Evolutionary conservation across 2,888 invertebrate species (phyloP), one percentile per base, ranked within the genome.

Genomic region (Tetramorium bicarinatum): DNA sequence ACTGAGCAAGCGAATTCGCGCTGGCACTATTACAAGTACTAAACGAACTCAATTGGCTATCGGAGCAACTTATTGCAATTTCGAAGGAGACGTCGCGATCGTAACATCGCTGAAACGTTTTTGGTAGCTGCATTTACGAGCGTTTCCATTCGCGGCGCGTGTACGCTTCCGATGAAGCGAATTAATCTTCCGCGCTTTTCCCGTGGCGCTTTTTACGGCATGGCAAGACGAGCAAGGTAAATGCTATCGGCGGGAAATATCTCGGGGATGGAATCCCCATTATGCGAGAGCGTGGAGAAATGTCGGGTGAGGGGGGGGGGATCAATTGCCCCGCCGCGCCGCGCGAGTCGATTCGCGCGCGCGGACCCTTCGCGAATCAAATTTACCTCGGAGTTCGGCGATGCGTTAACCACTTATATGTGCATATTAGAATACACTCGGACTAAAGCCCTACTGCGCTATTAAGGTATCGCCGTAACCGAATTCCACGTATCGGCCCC

Each of bases 391-490:
- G 59, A 34, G 38, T 47, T 38, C 59, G 56, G 44, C 34, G 47
- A 79, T 47, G 79, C 71, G 71, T 79, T 71, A 71, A 79, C 56
- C 71, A 71, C 79, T 59, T 71, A 71, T 38, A 71, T 71, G 47
- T 47, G 56, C 21, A 71, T 71, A 71, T 79, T 79, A 79, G 71
- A 79, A 71, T 59, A 79, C 47, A 47, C 44, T 3, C 34, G 56
- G 44, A 47, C 54, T 67, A 67, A 62, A 47, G 62, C 41, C 41
- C 15, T 3, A n/a, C 34, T 47, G 44, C 47, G 66, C 54, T n/a
- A 71, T 79, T 79, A 79, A 71, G 79, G 71, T 21, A 79, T 69
- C 69, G 79, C 21, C 21, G 56, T 69, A 77, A 77, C 77, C 67
- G 54, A 77, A 77, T 77, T 77, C 77, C 77, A 41, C 25, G 71